phyloP scores from a whole-genome alignment of 30 jellyfish, hydroid and myxozoan genomes.

The Turritopsis rubra region DNA sequence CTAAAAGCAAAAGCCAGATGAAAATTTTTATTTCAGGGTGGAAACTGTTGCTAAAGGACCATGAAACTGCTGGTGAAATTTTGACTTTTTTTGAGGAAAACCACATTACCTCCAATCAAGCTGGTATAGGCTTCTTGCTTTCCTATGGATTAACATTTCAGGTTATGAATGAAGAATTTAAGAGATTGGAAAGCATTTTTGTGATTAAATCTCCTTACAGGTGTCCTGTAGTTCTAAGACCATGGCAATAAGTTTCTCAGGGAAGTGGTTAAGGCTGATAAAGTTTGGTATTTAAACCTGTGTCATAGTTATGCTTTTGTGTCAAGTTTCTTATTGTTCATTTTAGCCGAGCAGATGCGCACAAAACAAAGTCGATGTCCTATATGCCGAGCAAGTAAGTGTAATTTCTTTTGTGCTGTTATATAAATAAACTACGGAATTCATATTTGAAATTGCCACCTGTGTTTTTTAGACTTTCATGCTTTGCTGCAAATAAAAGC shows the following conservation, averaged over 20 bases:
- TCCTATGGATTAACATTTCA: neutral
- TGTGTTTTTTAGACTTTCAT: slow-evolving; percentile 64
- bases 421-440: too few species aligned
- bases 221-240: too few species aligned
- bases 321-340: neutral
- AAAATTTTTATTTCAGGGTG: neutral
- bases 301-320: neutral
- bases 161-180: neutral
- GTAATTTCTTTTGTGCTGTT: too few species aligned
- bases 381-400: slow-evolving; percentile 95
- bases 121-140: neutral
- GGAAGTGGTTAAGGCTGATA: too few species aligned
- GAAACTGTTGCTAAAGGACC: neutral
- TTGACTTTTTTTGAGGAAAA: neutral
- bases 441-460: too few species aligned
- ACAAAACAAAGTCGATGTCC: slow-evolving; percentile 95
- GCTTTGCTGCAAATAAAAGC: slow-evolving; percentile 93
- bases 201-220: too few species aligned
- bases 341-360: slow-evolving; percentile 77
- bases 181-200: slow-evolving; percentile 13
- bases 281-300: too few species aligned
- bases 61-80: neutral
- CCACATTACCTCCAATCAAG: neutral
- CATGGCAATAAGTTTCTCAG: too few species aligned
- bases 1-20: neutral